A percentile compares a stretch with the other conserved stretches of the same genome.
Conservation (phyloP, 2,888 invertebrate species). For the Ichneumoninae sp. region DNA sequence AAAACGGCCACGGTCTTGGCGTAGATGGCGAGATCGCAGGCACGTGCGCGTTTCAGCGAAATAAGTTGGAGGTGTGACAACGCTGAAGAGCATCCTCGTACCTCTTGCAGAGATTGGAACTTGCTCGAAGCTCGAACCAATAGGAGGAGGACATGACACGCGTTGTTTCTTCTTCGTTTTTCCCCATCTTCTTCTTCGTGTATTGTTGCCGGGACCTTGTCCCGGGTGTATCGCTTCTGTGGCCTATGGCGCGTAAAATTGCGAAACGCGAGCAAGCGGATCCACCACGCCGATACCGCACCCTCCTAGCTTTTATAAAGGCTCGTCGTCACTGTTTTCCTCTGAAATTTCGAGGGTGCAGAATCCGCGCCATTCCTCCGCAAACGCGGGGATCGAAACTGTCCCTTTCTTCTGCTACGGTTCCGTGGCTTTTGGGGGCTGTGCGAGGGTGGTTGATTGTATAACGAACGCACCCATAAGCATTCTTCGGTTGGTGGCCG, state of each 20-base stretch:
- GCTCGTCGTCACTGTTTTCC: slow-evolving; percentile 51
- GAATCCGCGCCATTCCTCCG: slow-evolving; percentile 9
- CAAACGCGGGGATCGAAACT: background rate
- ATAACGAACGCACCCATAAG: background rate
- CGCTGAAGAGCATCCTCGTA: slow-evolving; percentile 1
- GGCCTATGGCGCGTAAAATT: slow-evolving; percentile 73
- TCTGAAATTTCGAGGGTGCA: slow-evolving; percentile 50
- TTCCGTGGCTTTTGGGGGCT: background rate
- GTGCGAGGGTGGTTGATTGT: slow-evolving; percentile 12
- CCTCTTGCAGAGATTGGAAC: slow-evolving; percentile 27
- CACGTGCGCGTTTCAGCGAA: slow-evolving; percentile 43
- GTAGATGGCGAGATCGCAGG: slow-evolving; percentile 34
- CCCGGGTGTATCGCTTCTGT: slow-evolving; percentile 59
- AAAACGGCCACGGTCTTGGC: background rate
- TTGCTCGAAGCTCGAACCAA: slow-evolving; percentile 26
- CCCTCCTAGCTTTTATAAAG: slow-evolving; percentile 63
- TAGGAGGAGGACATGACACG: slow-evolving; percentile 48
- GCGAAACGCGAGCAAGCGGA: slow-evolving; percentile 60
- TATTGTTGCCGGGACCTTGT: slow-evolving; percentile 53
- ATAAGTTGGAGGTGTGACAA: slow-evolving; percentile 37
- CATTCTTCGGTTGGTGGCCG: slow-evolving; percentile 12
- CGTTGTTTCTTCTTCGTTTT: slow-evolving; percentile 44
- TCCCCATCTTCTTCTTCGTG: slow-evolving; percentile 12
- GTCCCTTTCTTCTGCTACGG: background rate
- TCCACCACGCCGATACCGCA: slow-evolving; percentile 54